Evolutionary conservation across 2,797 vertebrate genomes (phyloP).

Genomic region (Bufotes viridis): DNA sequence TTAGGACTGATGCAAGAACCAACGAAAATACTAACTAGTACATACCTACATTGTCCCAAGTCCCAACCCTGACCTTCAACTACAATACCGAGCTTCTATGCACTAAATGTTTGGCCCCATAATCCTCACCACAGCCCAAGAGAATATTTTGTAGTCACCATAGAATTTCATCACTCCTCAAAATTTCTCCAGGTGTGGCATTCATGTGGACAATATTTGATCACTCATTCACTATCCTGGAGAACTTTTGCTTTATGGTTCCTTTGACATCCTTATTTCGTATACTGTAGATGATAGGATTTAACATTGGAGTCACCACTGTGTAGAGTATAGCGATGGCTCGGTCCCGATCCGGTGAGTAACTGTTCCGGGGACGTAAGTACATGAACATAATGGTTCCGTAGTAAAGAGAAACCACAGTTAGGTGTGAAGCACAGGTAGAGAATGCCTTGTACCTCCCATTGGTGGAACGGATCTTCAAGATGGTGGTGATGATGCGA

Average conservation of each 20-base stretch:
- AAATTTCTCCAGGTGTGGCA: background rate
- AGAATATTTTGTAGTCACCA: background rate
- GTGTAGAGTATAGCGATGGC: slow-evolving; percentile 38
- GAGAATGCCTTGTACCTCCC: slow-evolving; percentile 46
- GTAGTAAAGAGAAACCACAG: slow-evolving; percentile 40
- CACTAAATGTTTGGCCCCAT: background rate
- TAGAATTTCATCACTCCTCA: no score
- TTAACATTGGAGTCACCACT: slow-evolving; percentile 47
- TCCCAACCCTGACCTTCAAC: no score
- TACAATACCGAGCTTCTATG: no score
- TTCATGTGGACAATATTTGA: background rate
- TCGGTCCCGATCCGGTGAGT: slow-evolving; percentile 7
- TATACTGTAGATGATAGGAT: slow-evolving; percentile 51
- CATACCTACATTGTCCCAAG: no score
- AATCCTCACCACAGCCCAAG: background rate
- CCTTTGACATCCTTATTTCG: slow-evolving; percentile 49
- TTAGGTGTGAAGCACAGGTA: slow-evolving; percentile 44
- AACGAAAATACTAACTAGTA: no score
- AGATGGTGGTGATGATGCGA: slow-evolving; percentile 41
- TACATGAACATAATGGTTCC: slow-evolving; percentile 43
- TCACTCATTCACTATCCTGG: background rate
- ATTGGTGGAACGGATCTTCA: slow-evolving; percentile 32
- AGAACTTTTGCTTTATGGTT: background rate
- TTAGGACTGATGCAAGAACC: no score
- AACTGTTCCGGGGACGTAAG: slow-evolving; percentile 10